phyloP scores from a whole-genome alignment of 2,888 invertebrate genomes.

The Anticlea derivata region DNA sequence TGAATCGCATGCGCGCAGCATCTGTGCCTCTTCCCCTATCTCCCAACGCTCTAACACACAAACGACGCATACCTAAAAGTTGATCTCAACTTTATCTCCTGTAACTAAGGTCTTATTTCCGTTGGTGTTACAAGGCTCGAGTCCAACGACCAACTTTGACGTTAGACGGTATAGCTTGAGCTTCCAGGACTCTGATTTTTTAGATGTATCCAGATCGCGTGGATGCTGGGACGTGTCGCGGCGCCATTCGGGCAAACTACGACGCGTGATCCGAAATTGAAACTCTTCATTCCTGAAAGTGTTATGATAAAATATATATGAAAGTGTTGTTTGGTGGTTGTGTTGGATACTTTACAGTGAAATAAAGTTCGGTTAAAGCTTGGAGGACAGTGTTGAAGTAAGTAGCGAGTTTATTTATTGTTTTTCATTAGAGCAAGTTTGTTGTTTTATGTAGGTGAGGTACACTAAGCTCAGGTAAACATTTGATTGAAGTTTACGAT shows the following conservation, averaged over 20 bases:
- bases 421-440: conserved; percentile 27
- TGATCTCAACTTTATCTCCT: conserved; percentile 28
- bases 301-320: conserved; percentile 46
- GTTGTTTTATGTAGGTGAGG: conserved; percentile 16
- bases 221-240: conserved; percentile 66
- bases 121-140: conserved; percentile 2
- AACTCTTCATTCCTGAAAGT: conserved; percentile 21
- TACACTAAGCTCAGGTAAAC: conserved; percentile 6
- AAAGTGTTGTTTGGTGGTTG: conserved; percentile 48
- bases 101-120: background rate
- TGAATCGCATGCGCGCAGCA: conserved; percentile 80
- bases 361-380: conserved; percentile 42
- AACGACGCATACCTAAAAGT: conserved; percentile 36
- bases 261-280: conserved; percentile 31
- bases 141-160: conserved; percentile 44
- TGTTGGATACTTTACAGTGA: conserved; percentile 48
- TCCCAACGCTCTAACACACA: conserved; percentile 37
- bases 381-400: conserved; percentile 40
- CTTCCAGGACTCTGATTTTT: conserved; percentile 78
- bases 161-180: conserved; percentile 71
- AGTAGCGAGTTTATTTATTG: conserved; percentile 44
- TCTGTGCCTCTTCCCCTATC: conserved; percentile 75
- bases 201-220: conserved; percentile 71
- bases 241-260: conserved; percentile 29
- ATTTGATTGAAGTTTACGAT: conserved; percentile 20